Base-by-base conservation (phyloP, 2,888 invertebrate genomes). In the Eucera pruinosa region DNA sequence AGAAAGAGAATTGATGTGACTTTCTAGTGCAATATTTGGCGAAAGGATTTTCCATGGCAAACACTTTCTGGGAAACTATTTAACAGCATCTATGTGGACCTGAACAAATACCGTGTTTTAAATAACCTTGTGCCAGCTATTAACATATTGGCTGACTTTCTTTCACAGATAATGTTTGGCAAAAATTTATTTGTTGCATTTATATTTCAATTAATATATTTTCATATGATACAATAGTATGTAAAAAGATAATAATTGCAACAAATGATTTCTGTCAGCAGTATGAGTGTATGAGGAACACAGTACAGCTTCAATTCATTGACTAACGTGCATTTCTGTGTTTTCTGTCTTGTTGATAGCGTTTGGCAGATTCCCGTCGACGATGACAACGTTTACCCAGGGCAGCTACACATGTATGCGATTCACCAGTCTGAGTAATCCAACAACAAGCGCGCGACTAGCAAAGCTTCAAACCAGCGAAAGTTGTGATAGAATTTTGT, bases 361-460 rank as follows among this genome's bases (percentile, higher is more conserved):
- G 90, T 94, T 96, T 89, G 97, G 96, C 84, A 96, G 96, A 92
- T 97, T 97, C 92, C 97, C 97, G 65, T 93, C 95, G 78, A 96
- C 96, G 92, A 96, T 97, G 92, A 94, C 96, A 82, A 94, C 96
- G 70, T 97, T 95, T 93, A 96, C 96, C 83, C 96, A 97, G 93
- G 97, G 97, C 92, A 97, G 95, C 92, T 98, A 97, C 90, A 97
- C 98, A 93, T 98, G 98, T 98, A 95, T 93, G 95, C 94, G 93
- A 89, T 86, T 89, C 87, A 89, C 82, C 87, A 88, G 85, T 87
- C 82, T 88, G 87, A 91, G 90, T 92, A 91, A 90, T 81, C 84
- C 86, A 86, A 82, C 82, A 86, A 81, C 82, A 87, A 88, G 85
- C 87, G 87, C 89, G 88, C 84, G 82, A 85, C 77, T 81, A 70